phyloP scores from a whole-genome alignment of 2,797 vertebrate genomes.

The Helarctos malayanus region DNA sequence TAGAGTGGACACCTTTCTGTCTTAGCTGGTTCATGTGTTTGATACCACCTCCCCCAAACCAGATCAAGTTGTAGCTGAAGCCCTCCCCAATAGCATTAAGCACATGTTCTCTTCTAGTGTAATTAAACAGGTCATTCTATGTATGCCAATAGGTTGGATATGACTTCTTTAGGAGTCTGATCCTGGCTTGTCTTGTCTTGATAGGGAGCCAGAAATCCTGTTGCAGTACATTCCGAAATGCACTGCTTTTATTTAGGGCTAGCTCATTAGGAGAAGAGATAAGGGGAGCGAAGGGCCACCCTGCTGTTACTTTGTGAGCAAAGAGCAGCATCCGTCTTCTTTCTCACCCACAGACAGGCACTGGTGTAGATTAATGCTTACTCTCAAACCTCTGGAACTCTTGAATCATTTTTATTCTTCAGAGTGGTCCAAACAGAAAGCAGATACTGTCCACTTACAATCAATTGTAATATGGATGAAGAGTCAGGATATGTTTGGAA shows the following conservation, averaged over 20 bases:
- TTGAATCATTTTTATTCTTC: conserved; percentile 13
- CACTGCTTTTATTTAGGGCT: background rate
- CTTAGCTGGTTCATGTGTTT: background rate
- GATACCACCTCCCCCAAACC: background rate
- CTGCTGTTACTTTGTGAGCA: background rate
- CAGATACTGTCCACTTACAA: background rate
- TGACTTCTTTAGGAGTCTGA: background rate
- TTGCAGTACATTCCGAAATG: background rate
- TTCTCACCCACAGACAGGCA: background rate
- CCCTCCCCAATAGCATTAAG: background rate
- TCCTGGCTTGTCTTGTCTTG: background rate
- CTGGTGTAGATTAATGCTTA: background rate
- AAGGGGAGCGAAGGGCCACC: background rate
- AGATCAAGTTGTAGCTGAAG: background rate
- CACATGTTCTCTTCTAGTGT: background rate
- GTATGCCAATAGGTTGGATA: background rate
- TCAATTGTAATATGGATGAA: background rate
- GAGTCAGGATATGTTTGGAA: background rate
- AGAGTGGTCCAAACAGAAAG: background rate
- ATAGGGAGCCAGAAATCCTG: background rate
- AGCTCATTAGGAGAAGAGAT: conserved; percentile 2
- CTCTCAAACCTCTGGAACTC: background rate
- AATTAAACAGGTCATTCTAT: background rate
- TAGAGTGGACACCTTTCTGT: background rate
- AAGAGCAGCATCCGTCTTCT: background rate